phyloP scores from a whole-genome alignment of 2,113 vertebrate genomes.

The Propithecus coquereli region DNA sequence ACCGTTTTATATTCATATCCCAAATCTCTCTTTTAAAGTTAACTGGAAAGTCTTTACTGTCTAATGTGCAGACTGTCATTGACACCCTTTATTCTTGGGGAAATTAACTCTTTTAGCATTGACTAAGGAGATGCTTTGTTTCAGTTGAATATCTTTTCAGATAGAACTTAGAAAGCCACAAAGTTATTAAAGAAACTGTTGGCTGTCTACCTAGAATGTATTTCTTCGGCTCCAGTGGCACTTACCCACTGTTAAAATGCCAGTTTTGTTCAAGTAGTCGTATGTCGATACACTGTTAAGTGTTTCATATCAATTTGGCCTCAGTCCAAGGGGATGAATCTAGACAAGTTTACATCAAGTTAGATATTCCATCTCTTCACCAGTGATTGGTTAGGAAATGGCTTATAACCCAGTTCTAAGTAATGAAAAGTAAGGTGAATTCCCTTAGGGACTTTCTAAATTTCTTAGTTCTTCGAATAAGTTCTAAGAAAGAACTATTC shows the following conservation, averaged over 20 bases:
- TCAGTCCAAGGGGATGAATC: neutral
- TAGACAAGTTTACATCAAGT: neutral
- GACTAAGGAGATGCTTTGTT: neutral
- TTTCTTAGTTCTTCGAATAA: slow-evolving; percentile 37
- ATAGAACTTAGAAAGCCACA: neutral
- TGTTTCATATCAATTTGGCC: neutral
- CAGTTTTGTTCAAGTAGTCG: neutral
- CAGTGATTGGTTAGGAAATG: slow-evolving; percentile 34
- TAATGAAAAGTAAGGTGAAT: neutral
- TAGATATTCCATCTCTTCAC: neutral
- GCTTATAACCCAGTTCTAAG: neutral
- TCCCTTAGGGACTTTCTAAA: neutral
- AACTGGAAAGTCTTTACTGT: neutral
- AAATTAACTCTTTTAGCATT: neutral
- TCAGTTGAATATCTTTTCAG: neutral
- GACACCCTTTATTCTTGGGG: neutral
- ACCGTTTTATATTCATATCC: neutral
- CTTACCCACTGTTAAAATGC: neutral
- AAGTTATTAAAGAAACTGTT: neutral
- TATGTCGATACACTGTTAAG: neutral
- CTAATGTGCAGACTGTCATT: neutral
- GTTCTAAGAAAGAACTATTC: neutral
- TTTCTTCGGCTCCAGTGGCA: neutral
- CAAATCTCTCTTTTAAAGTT: neutral
- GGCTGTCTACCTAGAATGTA: neutral